phyloP scores from a whole-genome alignment of 2,888 invertebrate genomes.

The Stenichneumon culpator region DNA sequence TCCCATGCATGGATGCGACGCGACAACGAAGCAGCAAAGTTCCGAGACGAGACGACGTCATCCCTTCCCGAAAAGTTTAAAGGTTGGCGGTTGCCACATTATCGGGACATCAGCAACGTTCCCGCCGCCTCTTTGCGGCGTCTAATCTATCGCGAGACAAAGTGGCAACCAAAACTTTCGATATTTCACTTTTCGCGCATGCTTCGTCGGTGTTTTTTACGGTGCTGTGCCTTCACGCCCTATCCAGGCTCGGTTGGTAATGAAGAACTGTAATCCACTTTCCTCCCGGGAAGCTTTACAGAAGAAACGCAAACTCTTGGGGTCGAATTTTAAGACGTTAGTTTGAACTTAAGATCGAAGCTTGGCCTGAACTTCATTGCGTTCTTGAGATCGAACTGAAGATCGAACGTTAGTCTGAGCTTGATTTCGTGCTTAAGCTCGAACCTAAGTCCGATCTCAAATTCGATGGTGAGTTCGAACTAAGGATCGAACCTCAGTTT shows the following conservation, averaged over 20 bases:
- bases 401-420: too few relatives aligned
- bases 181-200: background rate
- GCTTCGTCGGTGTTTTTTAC: background rate
- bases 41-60: slow-evolving; percentile 16
- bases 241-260: too few relatives aligned
- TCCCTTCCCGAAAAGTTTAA: background rate
- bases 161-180: background rate
- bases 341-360: too few relatives aligned
- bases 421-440: too few relatives aligned
- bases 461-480: too few relatives aligned
- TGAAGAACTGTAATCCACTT: background rate
- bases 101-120: background rate
- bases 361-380: too few relatives aligned
- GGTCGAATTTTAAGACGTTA: too few relatives aligned
- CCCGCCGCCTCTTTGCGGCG: background rate
- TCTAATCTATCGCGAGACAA: background rate
- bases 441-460: too few relatives aligned
- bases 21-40: slow-evolving; percentile 33
- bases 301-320: background rate
- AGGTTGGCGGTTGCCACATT: background rate
- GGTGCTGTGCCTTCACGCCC: background rate
- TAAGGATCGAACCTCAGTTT: too few relatives aligned
- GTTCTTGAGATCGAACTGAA: too few relatives aligned
- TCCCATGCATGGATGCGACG: slow-evolving; percentile 64
- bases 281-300: background rate